A percentile compares a stretch with the other conserved stretches of the same genome.
Evolutionary conservation across 2,888 invertebrate genomes (phyloP).

Genomic region (Ptychoptera albimana): DNA sequence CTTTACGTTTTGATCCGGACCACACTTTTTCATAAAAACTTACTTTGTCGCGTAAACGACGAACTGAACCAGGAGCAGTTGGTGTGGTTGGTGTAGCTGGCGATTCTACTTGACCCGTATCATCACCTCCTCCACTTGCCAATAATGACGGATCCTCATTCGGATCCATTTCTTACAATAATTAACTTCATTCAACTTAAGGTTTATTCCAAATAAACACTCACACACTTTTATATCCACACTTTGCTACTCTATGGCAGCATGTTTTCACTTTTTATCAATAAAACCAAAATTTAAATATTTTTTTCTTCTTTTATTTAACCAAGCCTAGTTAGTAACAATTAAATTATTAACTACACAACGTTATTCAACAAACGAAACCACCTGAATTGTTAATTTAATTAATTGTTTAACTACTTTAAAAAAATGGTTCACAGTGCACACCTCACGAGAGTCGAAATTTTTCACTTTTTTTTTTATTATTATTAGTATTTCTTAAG

Average conservation of each 20-base stretch:
- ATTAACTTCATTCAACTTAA: background rate
- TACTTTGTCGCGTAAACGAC: slow-evolving; percentile 53
- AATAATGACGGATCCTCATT: slow-evolving; percentile 6
- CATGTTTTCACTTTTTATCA: background rate
- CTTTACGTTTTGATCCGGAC: slow-evolving; percentile 30
- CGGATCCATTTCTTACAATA: slow-evolving; percentile 7
- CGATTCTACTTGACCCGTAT: too few species aligned
- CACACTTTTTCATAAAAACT: slow-evolving; percentile 68
- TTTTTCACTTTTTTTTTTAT: too few species aligned
- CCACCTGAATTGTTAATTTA: too few species aligned
- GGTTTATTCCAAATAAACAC: background rate
- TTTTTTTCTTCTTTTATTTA: too few species aligned
- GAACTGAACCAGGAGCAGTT: slow-evolving; percentile 21
- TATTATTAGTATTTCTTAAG: too few species aligned
- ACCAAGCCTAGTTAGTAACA: too few species aligned
- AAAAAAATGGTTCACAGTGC: too few species aligned
- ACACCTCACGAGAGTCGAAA: too few species aligned
- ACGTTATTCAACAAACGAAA: too few species aligned
- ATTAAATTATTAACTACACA: too few species aligned
- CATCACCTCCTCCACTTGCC: slow-evolving; percentile 4
- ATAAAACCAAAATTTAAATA: too few species aligned
- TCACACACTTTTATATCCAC: background rate
- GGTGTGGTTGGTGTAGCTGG: slow-evolving; percentile 13
- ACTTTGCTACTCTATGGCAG: background rate
- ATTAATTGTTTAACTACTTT: too few species aligned